Evolutionary conservation across 2,797 vertebrate species (phyloP), one percentile per base, ranked within the genome.

Genomic region (Protosalanx chinensis): DNA sequence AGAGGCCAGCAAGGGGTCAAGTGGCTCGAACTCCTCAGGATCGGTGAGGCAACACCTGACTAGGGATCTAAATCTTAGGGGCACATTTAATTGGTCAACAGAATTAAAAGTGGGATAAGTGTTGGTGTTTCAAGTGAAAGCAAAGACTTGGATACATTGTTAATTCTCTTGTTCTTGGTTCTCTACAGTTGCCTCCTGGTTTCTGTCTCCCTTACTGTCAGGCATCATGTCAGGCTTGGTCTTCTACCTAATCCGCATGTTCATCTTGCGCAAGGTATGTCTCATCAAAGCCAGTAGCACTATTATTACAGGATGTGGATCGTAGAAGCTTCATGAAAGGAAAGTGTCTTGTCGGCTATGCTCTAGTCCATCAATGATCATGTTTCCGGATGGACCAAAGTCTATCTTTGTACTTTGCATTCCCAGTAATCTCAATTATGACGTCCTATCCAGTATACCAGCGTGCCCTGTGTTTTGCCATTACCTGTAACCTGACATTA

Each of bases 171-270:
- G 51, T 56, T 56, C 18, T 56, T 7, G 16, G 15, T 2, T 83
- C 89, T 83, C 89, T 81, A 41, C 87, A 99, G 97, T 99, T 88
- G 84, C 79, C 69, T 99, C 98, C 75, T 99, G 97, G 98, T 99
- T 99, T 88, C 89, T 99, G 81, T 98, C 97, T 1, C 98, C 97
- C 1, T 91, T 99, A 58, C 91, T 99, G 70, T 99, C 98, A 57
- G 98, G 98, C 75, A 90, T 97, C 76, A 98, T 95, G 95, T 98
- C 97, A 60, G 97, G 89, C 23, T 0, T 95, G 75, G 92, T 99
- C 71, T 98, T 99, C 91, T 97, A 95, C 91, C 86, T 98, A 1
- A 94, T 99, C 77, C 93, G 90, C 29, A 87, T 85, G 72, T 93
- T 98, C 92, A 99, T 99, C 77, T 92, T 99, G 68, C 82, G 67